Evolutionary conservation across 2,888 invertebrate genomes (phyloP).

Genomic region (Strigamia crassipes): DNA sequence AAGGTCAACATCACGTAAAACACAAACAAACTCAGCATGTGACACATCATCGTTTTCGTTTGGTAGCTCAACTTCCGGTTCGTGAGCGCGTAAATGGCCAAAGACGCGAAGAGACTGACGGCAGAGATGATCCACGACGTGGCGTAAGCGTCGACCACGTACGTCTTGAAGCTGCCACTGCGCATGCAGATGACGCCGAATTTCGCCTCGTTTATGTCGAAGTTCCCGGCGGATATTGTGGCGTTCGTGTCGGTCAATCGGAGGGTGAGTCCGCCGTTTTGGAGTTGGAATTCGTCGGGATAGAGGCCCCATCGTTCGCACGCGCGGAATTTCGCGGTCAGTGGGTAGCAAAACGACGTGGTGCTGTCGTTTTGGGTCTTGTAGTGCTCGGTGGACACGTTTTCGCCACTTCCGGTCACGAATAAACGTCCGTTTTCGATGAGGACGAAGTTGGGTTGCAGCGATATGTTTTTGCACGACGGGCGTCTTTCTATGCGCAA

Average conservation of each 20-base stretch:
- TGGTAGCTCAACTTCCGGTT: background rate
- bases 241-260: background rate
- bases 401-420: background rate
- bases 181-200: background rate
- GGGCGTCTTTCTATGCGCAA: background rate
- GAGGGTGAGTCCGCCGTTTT: background rate
- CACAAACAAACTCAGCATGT: slow-evolving; percentile 39
- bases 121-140: slow-evolving; percentile 29
- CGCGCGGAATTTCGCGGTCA: slow-evolving; percentile 1
- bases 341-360: slow-evolving; percentile 8
- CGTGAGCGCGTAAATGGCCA: slow-evolving; percentile 13
- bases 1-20: slow-evolving; percentile 16
- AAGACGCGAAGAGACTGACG: background rate
- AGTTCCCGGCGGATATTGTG: background rate
- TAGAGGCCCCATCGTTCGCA: slow-evolving; percentile 2
- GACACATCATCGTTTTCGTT: slow-evolving; percentile 17
- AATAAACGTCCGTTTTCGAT: background rate
- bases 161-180: background rate
- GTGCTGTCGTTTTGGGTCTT: background rate
- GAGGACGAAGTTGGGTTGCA: background rate
- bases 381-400: background rate
- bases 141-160: background rate
- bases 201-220: background rate
- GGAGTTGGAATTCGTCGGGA: slow-evolving; percentile 3
- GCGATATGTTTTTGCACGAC: slow-evolving; percentile 22